phyloP scores from a whole-genome alignment of 2,888 invertebrate genomes.

The Metellina segmentata region DNA sequence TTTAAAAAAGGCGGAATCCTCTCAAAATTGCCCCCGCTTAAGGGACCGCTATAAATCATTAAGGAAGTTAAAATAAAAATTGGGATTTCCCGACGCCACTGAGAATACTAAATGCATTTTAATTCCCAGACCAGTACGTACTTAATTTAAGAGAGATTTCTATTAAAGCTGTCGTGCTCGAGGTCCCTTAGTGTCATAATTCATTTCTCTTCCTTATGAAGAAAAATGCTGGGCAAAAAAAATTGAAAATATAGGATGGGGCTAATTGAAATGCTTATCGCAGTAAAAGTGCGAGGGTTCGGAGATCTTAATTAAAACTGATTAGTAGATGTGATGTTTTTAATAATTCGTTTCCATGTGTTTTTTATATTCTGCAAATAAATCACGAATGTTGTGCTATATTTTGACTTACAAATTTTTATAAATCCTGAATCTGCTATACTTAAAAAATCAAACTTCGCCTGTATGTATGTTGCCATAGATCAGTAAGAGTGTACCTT shows the following conservation, averaged over 20 bases:
- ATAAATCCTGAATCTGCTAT: no score
- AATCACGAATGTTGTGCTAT: neutral
- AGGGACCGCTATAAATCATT: slow-evolving; percentile 45
- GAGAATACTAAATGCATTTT: slow-evolving; percentile 23
- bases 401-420: no score
- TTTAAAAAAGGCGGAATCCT: slow-evolving; percentile 6
- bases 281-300: neutral
- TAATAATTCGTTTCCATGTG: neutral
- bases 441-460: no score
- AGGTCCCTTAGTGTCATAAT: slow-evolving; percentile 20
- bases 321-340: neutral
- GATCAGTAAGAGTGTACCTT: no score
- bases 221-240: slow-evolving; percentile 4
- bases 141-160: slow-evolving; percentile 45
- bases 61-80: slow-evolving; percentile 42
- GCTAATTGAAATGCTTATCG: slow-evolving; percentile 40
- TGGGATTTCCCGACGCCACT: neutral
- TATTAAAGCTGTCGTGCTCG: slow-evolving; percentile 29
- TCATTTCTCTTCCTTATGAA: slow-evolving; percentile 23
- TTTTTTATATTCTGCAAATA: neutral
- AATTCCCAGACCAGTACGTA: slow-evolving; percentile 30
- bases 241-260: neutral
- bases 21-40: slow-evolving; percentile 33
- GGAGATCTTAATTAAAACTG: neutral
- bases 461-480: no score